Percentiles rank a stretch among this genome's conserved stretches.
These are phyloP conservation scores for Calyptommatus sinebrachiatus DNA, from an alignment of 2,113 vertebrate species.

Conservation along the genomic window DNA sequence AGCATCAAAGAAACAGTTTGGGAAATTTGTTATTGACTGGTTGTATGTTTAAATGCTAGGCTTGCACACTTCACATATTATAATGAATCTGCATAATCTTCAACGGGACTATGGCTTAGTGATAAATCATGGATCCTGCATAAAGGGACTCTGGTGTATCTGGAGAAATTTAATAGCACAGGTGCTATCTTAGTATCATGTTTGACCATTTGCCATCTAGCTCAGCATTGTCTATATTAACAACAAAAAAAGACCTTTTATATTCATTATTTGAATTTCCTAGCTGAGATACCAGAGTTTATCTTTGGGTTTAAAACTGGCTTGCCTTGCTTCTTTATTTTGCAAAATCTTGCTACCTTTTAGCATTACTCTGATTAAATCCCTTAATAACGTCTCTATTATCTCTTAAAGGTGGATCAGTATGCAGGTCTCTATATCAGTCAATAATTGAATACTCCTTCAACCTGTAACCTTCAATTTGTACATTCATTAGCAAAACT, in stretches of 20 bases:
- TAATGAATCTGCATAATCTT: too few species aligned
- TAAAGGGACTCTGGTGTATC: background rate
- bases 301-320: too few species aligned
- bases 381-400: background rate
- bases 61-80: background rate
- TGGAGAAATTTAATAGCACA: background rate
- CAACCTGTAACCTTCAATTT: too few species aligned
- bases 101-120: background rate
- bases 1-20: background rate
- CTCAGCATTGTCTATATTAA: background rate
- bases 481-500: too few species aligned
- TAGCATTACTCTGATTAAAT: background rate
- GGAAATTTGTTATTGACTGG: background rate
- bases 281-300: background rate
- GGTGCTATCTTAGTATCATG: background rate
- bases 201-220: background rate
- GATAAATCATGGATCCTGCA: background rate
- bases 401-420: background rate
- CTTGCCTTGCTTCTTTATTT: too few species aligned
- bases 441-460: background rate
- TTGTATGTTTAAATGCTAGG: background rate
- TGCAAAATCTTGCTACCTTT: background rate
- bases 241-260: background rate
- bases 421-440: background rate
- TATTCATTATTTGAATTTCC: background rate